A percentile compares a stretch with the other conserved stretches of the same genome.
Conservation (phyloP, 2,797 vertebrate species). For the Enteromius argenteus region DNA sequence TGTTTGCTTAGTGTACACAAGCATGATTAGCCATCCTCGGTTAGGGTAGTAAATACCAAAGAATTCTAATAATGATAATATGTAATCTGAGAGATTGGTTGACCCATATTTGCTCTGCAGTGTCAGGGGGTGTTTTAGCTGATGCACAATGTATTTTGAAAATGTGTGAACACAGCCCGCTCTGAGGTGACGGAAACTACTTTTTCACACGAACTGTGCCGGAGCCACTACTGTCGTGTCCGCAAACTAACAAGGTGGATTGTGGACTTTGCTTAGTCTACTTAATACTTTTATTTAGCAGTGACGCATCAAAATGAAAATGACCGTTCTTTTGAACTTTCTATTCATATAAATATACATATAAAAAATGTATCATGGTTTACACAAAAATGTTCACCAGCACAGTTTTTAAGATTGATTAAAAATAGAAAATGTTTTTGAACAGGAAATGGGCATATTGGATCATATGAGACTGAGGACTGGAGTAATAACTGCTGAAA, state of each 20-base stretch:
- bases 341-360: no score
- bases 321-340: not conserved
- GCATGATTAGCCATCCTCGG: not conserved
- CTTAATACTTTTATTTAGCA: not conserved
- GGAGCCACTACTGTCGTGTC: not conserved
- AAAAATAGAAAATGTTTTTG: no score
- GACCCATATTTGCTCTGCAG: conserved; percentile 7
- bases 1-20: conserved; percentile 35
- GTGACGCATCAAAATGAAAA: not conserved
- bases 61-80: conserved; percentile 22
- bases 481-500: not conserved
- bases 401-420: not conserved
- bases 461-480: not conserved
- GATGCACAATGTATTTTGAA: not conserved
- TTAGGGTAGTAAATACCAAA: not conserved
- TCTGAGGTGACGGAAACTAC: not conserved
- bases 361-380: not conserved
- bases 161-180: not conserved
- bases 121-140: not conserved
- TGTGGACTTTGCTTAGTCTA: not conserved
- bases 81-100: conserved; percentile 14
- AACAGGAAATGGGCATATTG: not conserved
- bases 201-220: not conserved
- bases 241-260: not conserved
- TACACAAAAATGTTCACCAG: not conserved